phyloP scores from a whole-genome alignment of 37 sponge, comb jelly and placozoan species.

The Spongilla lacustris region DNA sequence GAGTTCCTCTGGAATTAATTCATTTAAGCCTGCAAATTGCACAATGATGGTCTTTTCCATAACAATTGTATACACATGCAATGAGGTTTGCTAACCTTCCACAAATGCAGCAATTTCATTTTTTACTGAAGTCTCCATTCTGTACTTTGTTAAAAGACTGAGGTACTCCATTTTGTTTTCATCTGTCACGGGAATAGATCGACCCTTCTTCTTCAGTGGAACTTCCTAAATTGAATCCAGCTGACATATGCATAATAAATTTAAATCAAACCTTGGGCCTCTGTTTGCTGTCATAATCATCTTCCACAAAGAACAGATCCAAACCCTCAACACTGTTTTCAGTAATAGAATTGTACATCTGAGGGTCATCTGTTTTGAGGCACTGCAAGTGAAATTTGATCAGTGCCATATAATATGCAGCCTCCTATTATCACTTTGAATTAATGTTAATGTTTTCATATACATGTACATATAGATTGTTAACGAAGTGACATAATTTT shows the following conservation, averaged over 20 bases:
- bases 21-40: conserved; percentile 80
- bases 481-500: too few species aligned
- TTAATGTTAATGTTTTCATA: too few species aligned
- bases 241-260: too few species aligned
- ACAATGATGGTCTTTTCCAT: too few species aligned
- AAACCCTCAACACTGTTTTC: too few species aligned
- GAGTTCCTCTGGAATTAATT: conserved; percentile 82
- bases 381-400: neutral
- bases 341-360: neutral
- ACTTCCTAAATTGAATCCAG: conserved; percentile 3
- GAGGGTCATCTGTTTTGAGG: neutral
- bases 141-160: conserved; percentile 79
- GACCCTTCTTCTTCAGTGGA: conserved; percentile 77
- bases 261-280: too few species aligned
- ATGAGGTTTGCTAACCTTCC: conserved; percentile 67
- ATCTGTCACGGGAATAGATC: conserved; percentile 79
- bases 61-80: too few species aligned
- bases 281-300: too few species aligned
- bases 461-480: too few species aligned
- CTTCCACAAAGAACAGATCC: too few species aligned
- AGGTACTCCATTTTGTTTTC: conserved; percentile 87
- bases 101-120: conserved; percentile 81
- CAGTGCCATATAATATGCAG: too few species aligned
- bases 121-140: conserved; percentile 64
- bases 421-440: too few species aligned